Percentiles rank a stretch among this genome's conserved stretches.
Evolutionary conservation across 1,140 invertebrate genomes (phyloP).

Genomic region (Riptortus pedestris): DNA sequence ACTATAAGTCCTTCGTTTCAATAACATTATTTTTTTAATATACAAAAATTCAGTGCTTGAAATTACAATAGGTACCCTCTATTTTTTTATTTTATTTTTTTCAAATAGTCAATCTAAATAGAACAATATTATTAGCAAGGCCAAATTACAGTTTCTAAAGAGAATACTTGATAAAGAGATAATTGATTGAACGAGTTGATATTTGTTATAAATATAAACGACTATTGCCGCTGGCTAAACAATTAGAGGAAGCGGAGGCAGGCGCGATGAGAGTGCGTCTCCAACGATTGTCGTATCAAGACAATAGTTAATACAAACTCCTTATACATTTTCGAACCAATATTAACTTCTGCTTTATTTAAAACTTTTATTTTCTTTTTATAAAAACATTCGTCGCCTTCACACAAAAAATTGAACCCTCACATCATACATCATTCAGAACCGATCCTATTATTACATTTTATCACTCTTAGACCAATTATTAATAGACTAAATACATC

Average conservation of each 20-base stretch:
- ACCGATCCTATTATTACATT: too few relatives aligned
- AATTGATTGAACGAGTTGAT: background rate
- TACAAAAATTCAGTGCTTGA: conserved; percentile 24
- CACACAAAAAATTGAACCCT: too few relatives aligned
- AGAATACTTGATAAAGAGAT: background rate
- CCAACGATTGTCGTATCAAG: too few relatives aligned
- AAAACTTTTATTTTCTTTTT: too few relatives aligned
- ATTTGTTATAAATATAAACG: background rate
- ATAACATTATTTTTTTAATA: conserved; percentile 17
- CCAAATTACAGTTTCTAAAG: conserved; percentile 17
- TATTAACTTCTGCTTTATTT: too few relatives aligned
- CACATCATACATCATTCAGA: too few relatives aligned
- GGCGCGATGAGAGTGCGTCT: too few relatives aligned
- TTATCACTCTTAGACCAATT: conserved; percentile 7
- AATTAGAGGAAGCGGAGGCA: conserved; percentile 8
- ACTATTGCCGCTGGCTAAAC: conserved; percentile 1
- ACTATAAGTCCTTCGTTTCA: conserved; percentile 16
- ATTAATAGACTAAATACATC: conserved; percentile 11
- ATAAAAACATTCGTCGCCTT: too few relatives aligned
- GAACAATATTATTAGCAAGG: conserved; percentile 10
- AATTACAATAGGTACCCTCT: conserved; percentile 17
- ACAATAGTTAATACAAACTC: too few relatives aligned
- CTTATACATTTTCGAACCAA: too few relatives aligned
- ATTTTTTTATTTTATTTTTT: background rate
- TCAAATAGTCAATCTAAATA: background rate